Conservation (phyloP, 2,113 vertebrate species). For the Oreochromis niloticus region DNA sequence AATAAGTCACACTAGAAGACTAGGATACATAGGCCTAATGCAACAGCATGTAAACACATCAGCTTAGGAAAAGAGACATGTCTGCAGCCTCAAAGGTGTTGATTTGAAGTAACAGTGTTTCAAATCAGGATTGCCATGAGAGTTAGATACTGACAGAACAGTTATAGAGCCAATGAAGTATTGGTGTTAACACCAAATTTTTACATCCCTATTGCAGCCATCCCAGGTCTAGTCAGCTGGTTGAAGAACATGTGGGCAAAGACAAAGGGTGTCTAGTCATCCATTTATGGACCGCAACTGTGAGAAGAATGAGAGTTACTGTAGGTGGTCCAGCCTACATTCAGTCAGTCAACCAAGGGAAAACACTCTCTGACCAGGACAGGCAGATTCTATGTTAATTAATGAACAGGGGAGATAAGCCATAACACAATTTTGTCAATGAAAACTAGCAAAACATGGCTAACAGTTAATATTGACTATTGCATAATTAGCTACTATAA, state of each 20-base stretch:
- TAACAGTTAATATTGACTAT: neutral
- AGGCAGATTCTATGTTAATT: neutral
- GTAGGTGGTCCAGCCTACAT: neutral
- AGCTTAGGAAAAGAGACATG: neutral
- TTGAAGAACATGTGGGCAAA: neutral
- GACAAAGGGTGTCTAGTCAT: neutral
- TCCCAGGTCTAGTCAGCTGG: neutral
- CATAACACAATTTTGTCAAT: neutral
- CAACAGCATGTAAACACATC: neutral
- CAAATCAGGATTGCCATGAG: neutral
- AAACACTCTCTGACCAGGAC: neutral
- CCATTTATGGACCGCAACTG: neutral
- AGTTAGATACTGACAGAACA: neutral
- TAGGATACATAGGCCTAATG: neutral
- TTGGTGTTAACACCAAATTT: neutral
- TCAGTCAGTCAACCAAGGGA: neutral
- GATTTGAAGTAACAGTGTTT: neutral
- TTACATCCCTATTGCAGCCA: neutral
- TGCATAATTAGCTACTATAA: neutral
- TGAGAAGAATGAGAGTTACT: neutral
- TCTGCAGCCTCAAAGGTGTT: neutral
- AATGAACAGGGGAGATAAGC: neutral
- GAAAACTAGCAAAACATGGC: neutral
- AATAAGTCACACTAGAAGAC: neutral
- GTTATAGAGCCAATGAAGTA: neutral